phyloP scores from a whole-genome alignment of 2,797 vertebrate genomes.

The Tokudaia tokunoshimensis region DNA sequence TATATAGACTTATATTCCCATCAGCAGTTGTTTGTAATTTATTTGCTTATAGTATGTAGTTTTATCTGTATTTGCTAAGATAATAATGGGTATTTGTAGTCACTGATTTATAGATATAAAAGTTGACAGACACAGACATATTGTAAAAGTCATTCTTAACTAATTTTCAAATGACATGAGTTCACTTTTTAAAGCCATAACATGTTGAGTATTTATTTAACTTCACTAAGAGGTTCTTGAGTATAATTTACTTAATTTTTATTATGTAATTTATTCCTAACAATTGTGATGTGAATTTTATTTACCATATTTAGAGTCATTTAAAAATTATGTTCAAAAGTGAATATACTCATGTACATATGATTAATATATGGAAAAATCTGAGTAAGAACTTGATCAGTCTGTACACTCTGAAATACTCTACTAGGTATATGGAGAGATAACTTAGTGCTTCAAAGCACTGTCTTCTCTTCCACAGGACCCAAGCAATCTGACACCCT shows the following conservation, averaged over 20 bases:
- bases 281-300: neutral
- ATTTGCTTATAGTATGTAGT: neutral
- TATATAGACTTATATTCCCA: neutral
- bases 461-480: neutral
- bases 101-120: neutral
- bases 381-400: neutral
- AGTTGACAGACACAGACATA: neutral
- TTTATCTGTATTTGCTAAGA: neutral
- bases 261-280: neutral
- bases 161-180: neutral
- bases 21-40: neutral
- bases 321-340: conserved; percentile 6
- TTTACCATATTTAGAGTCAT: conserved; percentile 15
- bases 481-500: neutral
- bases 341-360: neutral
- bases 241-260: neutral
- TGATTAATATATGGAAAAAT: neutral
- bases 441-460: neutral
- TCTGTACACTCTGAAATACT: neutral
- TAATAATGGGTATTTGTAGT: neutral
- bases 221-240: neutral
- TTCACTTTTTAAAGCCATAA: neutral
- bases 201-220: neutral
- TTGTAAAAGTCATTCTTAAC: neutral
- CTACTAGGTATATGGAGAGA: neutral